A percentile compares a stretch with the other conserved stretches of the same genome.
These are phyloP conservation scores for Neolamprologus cancellatus DNA, from an alignment of 2,113 vertebrate genomes.

Conservation along the genomic window DNA sequence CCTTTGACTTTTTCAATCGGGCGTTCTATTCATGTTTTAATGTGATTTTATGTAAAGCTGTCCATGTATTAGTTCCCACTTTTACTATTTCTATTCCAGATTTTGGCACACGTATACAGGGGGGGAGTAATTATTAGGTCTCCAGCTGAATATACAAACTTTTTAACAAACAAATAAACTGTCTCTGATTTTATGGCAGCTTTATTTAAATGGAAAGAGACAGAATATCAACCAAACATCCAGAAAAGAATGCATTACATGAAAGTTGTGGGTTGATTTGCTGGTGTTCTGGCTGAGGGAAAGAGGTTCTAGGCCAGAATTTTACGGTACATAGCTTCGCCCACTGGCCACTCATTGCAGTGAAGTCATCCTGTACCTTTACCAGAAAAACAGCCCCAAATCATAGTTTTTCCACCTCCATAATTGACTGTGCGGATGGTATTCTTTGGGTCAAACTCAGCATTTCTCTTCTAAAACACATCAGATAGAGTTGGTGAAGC, in stretches of 20 bases:
- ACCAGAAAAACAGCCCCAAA: neutral
- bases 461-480: neutral
- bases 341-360: neutral
- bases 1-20: neutral
- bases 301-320: neutral
- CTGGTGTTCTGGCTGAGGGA: neutral
- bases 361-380: neutral
- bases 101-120: neutral
- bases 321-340: neutral
- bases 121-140: neutral
- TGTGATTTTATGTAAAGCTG: neutral
- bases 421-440: neutral
- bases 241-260: neutral
- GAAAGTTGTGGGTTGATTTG: neutral
- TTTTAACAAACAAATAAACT: neutral
- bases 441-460: neutral
- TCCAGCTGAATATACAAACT: neutral
- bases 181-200: neutral
- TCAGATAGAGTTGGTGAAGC: neutral
- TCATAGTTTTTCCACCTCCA: neutral
- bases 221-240: neutral
- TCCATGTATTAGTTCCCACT: neutral
- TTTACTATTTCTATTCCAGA: neutral
- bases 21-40: neutral
- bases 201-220: neutral